Conservation (phyloP, 2,113 vertebrate genomes). For the Nyctibius bracteatus region DNA sequence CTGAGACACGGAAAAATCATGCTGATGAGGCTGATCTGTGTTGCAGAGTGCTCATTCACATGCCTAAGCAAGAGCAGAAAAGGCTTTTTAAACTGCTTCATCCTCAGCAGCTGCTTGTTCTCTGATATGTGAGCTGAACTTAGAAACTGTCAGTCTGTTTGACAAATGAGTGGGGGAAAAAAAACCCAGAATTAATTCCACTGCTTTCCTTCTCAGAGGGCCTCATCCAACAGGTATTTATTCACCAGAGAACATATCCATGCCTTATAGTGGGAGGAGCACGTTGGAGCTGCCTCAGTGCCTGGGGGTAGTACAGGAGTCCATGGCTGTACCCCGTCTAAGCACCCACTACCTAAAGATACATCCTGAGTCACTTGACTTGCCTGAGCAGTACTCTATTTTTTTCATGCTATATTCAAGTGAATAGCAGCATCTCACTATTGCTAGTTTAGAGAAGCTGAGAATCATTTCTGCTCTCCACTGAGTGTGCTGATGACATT, state of each 20-base stretch:
- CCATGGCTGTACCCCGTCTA: not conserved
- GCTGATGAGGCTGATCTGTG: not conserved
- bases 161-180: not conserved
- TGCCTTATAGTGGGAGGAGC: not conserved
- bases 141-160: not conserved
- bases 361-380: not conserved
- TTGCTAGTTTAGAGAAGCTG: not conserved
- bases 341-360: not conserved
- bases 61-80: not conserved
- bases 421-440: not conserved
- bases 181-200: not conserved
- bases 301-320: not conserved
- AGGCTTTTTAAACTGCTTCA: not conserved
- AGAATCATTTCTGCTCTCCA: not conserved
- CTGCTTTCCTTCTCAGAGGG: not conserved
- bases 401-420: not conserved
- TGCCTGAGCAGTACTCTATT: not conserved
- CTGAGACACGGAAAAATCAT: not conserved
- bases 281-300: not conserved
- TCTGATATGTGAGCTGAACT: not conserved
- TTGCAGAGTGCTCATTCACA: not conserved
- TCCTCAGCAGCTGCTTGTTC: not conserved
- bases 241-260: not conserved
- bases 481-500: not conserved
- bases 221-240: not conserved